Base-by-base conservation (phyloP, 2,797 vertebrate species). In the Gymnoscopelus braueri region DNA sequence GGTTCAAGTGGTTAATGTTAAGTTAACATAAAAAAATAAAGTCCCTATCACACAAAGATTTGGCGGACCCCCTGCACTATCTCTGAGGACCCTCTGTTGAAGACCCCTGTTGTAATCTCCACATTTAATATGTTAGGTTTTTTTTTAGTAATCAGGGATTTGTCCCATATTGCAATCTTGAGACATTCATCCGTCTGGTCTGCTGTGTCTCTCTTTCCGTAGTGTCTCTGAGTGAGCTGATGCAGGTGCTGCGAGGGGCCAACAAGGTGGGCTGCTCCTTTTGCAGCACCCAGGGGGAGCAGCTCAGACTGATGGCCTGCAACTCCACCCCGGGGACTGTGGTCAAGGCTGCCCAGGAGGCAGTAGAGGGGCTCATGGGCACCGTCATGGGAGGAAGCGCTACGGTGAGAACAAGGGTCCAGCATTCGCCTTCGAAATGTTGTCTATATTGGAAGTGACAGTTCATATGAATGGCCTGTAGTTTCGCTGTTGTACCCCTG, bases 171-270 rank as follows among this genome's bases (percentile, higher is more conserved):
- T 32, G 29, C 5, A 32, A 35, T 75, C 2, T 26, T 19, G 11
- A 15, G n/a, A 5, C 3, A 0, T 13, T 4, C 65, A 32, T 62
- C 9, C n/a, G 8, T 44, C 24, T n/a, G 0, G 50, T 23, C 39
- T 5, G 10, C 23, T 67, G 1, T 50, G n/a, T 49, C 4, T 13
- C 12, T 39, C 3, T 32, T 2, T 60, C 52, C 56, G n/a, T 19
- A 94, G 91, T 81, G 79, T 90, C 92, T 91, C 75, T 92, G 19
- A 81, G 87, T 2, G 94, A 95, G 47, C 80, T 93, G 23, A 14
- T 93, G 26, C 90, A 92, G 81, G 94, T 95, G 32, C 64, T 95
- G 26, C 92, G 94, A 0, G 95, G 95, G 10, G 93, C 91, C 6
- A 81, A 92, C 47, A 93, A 89, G 60, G 94, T 96, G 57, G 94